These are phyloP conservation scores for Gadus chalcogrammus DNA, from an alignment of 2,113 vertebrate species.

Conservation along the genomic window DNA sequence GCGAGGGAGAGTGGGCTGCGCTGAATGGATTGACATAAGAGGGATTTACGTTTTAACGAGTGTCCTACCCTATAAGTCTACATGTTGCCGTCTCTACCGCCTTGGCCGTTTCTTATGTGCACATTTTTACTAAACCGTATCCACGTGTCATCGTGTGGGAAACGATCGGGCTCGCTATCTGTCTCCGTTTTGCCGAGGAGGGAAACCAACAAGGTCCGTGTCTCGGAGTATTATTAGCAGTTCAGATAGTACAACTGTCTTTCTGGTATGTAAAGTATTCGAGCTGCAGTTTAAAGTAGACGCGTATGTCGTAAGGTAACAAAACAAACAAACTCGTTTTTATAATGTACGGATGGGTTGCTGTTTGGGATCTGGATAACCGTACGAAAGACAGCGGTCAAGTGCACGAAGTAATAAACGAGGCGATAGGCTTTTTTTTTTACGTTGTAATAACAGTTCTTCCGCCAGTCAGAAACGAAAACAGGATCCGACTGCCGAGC, in stretches of 20 bases:
- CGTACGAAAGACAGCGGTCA: slow-evolving; percentile 50
- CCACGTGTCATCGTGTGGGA: slow-evolving; percentile 44
- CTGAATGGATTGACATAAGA: slow-evolving; percentile 60
- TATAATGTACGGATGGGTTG: not conserved
- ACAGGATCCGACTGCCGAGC: slow-evolving; percentile 55
- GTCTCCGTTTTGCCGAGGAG: slow-evolving; percentile 65
- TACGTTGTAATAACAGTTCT: slow-evolving; percentile 59
- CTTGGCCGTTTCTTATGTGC: slow-evolving; percentile 11
- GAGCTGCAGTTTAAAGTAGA: slow-evolving; percentile 53
- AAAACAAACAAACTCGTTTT: slow-evolving; percentile 19
- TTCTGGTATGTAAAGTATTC: slow-evolving; percentile 78
- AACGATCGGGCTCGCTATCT: slow-evolving; percentile 50
- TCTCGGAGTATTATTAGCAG: slow-evolving; percentile 76
- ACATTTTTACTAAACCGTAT: slow-evolving; percentile 38
- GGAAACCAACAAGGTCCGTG: slow-evolving; percentile 68
- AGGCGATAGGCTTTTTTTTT: slow-evolving; percentile 28
- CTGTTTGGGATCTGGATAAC: not conserved
- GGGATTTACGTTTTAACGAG: slow-evolving; percentile 62
- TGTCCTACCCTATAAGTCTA: slow-evolving; percentile 42
- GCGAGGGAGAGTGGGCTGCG: slow-evolving; percentile 64
- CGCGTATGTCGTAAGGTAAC: slow-evolving; percentile 33
- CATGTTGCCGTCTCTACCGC: slow-evolving; percentile 20
- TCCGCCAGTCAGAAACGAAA: slow-evolving; percentile 58
- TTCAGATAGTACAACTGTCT: slow-evolving; percentile 71
- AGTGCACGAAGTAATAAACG: slow-evolving; percentile 51